Percentiles rank a stretch among this genome's conserved stretches.
These are phyloP conservation scores for Falco cherrug DNA, from an alignment of 2,797 vertebrate genomes.

Conservation along the genomic window DNA sequence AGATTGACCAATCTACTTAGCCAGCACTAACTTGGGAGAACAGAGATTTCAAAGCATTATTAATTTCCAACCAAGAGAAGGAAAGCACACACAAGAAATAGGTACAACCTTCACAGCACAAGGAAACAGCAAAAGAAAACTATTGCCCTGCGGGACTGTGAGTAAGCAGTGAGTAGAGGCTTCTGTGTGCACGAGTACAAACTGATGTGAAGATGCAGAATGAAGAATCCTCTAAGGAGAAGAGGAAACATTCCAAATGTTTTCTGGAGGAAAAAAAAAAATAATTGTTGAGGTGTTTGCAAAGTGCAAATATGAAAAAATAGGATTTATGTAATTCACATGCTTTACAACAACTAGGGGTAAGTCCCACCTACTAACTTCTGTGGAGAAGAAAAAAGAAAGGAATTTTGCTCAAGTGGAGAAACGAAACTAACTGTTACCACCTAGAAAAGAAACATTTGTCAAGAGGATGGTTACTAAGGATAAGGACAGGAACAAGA, in stretches of 20 bases:
- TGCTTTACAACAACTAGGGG: background rate
- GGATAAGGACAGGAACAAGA: background rate
- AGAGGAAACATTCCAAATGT: background rate
- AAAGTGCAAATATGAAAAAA: background rate
- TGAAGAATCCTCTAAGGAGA: background rate
- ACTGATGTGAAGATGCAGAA: background rate
- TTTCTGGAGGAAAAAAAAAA: background rate
- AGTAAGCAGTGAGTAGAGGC: background rate
- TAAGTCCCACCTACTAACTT: background rate
- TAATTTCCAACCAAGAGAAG: background rate
- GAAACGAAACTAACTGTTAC: background rate
- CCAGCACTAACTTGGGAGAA: background rate
- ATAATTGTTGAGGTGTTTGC: background rate
- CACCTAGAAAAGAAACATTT: background rate
- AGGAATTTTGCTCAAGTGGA: background rate
- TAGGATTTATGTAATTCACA: background rate
- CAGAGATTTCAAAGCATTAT: background rate
- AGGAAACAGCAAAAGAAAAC: background rate
- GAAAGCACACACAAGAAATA: background rate
- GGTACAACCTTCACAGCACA: background rate
- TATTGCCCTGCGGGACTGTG: background rate
- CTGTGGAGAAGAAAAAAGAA: background rate
- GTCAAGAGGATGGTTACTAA: background rate
- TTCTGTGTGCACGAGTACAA: background rate
- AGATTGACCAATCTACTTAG: background rate